phyloP scores from a whole-genome alignment of 35 echinoderm and acorn worm genomes.

The Holothuria glaberrima region DNA sequence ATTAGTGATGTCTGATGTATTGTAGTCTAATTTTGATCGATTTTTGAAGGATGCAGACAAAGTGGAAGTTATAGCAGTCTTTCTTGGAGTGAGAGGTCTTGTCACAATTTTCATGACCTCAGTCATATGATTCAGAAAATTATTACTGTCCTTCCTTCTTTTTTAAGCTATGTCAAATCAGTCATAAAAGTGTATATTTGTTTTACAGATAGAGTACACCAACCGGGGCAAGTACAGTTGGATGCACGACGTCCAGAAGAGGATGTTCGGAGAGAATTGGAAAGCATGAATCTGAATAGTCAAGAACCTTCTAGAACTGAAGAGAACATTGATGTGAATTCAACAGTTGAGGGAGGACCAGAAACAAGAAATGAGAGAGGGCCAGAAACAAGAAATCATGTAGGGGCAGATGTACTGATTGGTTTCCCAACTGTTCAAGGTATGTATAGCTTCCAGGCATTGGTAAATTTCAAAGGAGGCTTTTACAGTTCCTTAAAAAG shows the following conservation, averaged over 20 bases:
- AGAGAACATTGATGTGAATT: background rate
- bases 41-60: background rate
- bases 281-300: background rate
- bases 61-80: background rate
- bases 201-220: background rate
- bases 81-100: background rate
- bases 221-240: background rate
- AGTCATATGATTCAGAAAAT: background rate
- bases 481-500: too few species aligned
- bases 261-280: background rate
- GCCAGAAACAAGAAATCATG: background rate
- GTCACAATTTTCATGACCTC: background rate
- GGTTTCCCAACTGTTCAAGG: slow-evolving; percentile 13
- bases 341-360: background rate
- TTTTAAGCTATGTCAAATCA: too few species aligned
- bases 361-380: background rate
- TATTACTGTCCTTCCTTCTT: too few species aligned
- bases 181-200: background rate
- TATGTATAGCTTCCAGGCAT: background rate
- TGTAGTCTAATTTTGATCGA: background rate
- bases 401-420: background rate
- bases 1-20: too few species aligned
- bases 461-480: too few species aligned
- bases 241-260: slow-evolving; percentile 29
- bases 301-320: background rate